Conservation (phyloP, 1,140 invertebrate species). For the Bombus impatiens region DNA sequence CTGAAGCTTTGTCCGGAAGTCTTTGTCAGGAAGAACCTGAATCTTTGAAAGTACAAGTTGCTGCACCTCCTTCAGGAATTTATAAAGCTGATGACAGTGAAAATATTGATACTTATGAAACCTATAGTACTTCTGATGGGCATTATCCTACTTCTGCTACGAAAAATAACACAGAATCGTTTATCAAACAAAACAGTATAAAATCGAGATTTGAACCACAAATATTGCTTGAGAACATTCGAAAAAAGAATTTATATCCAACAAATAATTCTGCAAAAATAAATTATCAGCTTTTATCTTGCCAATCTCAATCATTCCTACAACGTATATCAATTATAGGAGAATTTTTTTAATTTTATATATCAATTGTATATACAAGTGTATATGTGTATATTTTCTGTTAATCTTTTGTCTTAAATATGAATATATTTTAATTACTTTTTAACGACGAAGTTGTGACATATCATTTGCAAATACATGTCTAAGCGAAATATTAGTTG, state of each 20-base stretch:
- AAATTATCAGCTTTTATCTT: slow-evolving; percentile 85
- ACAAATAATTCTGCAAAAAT: slow-evolving; percentile 79
- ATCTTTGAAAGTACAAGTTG: slow-evolving; percentile 55
- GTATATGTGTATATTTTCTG: not conserved
- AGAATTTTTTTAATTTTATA: slow-evolving; percentile 83
- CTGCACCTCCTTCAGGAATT: slow-evolving; percentile 67
- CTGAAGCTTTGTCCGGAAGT: not conserved
- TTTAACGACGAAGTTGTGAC: not conserved
- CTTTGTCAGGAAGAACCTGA: not conserved
- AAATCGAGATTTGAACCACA: slow-evolving; percentile 84
- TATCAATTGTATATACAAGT: not conserved
- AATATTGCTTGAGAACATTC: slow-evolving; percentile 84
- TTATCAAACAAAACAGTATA: slow-evolving; percentile 53
- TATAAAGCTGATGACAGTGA: slow-evolving; percentile 76
- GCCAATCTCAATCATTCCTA: slow-evolving; percentile 87
- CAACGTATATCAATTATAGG: slow-evolving; percentile 88
- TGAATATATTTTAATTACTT: not conserved
- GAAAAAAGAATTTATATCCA: slow-evolving; percentile 84
- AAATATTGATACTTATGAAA: slow-evolving; percentile 69
- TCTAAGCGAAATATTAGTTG: not conserved
- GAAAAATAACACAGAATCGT: slow-evolving; percentile 55
- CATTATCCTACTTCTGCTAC: slow-evolving; percentile 50
- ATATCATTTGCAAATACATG: not conserved
- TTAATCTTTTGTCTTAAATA: not conserved
- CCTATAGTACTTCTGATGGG: slow-evolving; percentile 48